Evolutionary conservation across 1,140 invertebrate species (phyloP).

Genomic region (Heliconius melpomene): DNA sequence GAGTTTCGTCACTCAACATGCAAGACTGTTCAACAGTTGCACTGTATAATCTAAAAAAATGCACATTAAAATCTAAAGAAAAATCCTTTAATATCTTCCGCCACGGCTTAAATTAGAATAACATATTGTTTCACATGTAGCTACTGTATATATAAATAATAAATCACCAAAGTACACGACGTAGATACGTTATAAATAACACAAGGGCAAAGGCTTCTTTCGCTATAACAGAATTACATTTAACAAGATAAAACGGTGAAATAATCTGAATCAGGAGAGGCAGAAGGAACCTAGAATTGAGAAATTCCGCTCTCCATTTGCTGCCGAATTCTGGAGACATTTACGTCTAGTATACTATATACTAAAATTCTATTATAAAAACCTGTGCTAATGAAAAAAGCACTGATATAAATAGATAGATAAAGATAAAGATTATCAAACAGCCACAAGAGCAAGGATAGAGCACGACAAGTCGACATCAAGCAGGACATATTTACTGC

Average conservation of each 20-base stretch:
- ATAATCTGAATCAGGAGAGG: neutral
- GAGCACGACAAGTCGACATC: conserved; percentile 30
- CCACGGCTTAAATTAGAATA: neutral
- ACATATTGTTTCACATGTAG: neutral
- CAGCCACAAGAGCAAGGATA: conserved; percentile 32
- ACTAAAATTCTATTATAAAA: too few species aligned
- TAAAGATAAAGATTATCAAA: conserved; percentile 27
- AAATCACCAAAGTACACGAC: neutral
- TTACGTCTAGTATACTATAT: too few species aligned
- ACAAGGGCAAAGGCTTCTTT: conserved; percentile 30
- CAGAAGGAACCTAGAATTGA: too few species aligned
- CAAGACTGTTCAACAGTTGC: too few species aligned
- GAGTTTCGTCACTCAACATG: too few species aligned
- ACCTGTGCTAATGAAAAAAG: neutral
- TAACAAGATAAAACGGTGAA: conserved; percentile 16
- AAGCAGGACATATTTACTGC: conserved; percentile 33
- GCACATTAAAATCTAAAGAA: too few species aligned
- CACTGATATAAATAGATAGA: neutral
- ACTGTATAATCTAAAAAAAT: too few species aligned
- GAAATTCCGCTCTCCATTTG: too few species aligned
- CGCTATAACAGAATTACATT: conserved; percentile 19
- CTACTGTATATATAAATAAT: neutral
- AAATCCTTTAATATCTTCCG: too few species aligned
- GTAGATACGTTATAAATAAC: neutral
- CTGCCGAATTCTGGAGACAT: too few species aligned